These are phyloP conservation scores for Phalloptychus januarius DNA, from an alignment of 2,797 vertebrate genomes.

Conservation along the genomic window DNA sequence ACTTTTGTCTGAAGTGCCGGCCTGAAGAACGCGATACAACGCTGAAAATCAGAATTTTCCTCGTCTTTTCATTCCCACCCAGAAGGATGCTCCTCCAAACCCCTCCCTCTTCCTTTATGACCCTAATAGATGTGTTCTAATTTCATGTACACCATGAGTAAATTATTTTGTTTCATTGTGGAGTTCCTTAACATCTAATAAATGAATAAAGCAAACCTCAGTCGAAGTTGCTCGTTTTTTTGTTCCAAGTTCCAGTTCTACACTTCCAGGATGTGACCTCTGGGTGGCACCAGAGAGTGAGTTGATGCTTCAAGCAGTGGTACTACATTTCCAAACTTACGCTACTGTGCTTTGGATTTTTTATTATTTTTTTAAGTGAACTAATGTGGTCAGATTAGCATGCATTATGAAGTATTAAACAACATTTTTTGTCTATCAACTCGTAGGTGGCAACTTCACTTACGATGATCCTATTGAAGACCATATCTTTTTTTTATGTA, in stretches of 20 bases:
- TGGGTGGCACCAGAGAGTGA: slow-evolving; percentile 59
- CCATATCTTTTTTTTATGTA: background rate
- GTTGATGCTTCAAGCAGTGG: background rate
- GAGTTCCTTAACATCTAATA: slow-evolving; percentile 99
- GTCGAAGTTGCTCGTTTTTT: background rate
- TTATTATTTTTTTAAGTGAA: background rate
- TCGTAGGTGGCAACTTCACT: background rate
- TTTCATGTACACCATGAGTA: slow-evolving; percentile 95
- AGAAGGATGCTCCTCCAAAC: slow-evolving; percentile 77
- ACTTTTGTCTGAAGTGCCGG: slow-evolving; percentile 79
- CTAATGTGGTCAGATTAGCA: background rate
- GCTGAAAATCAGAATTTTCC: slow-evolving; percentile 77
- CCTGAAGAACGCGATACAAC: slow-evolving; percentile 84
- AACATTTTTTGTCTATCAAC: background rate
- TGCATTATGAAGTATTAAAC: background rate
- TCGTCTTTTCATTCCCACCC: slow-evolving; percentile 82
- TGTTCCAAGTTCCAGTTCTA: background rate
- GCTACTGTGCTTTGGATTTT: background rate
- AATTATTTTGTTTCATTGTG: slow-evolving; percentile 99
- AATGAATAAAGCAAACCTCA: slow-evolving; percentile 86
- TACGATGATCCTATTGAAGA: background rate
- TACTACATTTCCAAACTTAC: background rate
- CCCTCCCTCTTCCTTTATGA: slow-evolving; percentile 53
- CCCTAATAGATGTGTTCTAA: slow-evolving; percentile 90
- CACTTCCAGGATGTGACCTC: background rate